Percentiles rank a stretch among this genome's conserved stretches.
Evolutionary conservation across 2,797 vertebrate species (phyloP).

Genomic region (Sebastes wilsoni): DNA sequence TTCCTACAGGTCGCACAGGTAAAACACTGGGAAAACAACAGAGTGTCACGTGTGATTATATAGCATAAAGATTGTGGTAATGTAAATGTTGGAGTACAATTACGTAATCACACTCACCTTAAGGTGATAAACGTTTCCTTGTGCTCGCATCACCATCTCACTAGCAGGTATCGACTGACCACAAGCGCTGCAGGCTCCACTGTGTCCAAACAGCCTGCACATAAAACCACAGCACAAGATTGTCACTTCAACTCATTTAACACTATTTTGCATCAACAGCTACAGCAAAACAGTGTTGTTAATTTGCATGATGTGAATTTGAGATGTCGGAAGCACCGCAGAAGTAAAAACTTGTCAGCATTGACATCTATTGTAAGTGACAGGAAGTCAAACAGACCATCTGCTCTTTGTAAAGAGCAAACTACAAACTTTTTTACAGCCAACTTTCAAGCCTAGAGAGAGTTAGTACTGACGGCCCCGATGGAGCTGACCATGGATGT

Average conservation of each 20-base stretch:
- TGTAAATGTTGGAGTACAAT: no score
- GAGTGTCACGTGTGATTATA: neutral
- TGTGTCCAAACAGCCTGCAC: conserved; percentile 85
- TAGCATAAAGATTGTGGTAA: neutral
- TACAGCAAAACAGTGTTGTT: neutral
- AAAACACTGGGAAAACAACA: conserved; percentile 78
- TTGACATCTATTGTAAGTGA: neutral
- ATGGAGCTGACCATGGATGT: no score
- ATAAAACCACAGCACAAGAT: neutral
- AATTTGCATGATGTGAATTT: neutral
- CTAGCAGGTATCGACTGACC: conserved; percentile 86
- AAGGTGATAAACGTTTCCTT: conserved; percentile 85
- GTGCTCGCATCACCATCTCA: conserved; percentile 88
- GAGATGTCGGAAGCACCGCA: neutral
- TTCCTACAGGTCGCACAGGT: conserved; percentile 85
- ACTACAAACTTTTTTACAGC: neutral
- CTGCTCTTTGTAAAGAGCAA: neutral
- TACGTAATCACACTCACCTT: conserved; percentile 72
- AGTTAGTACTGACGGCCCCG: neutral
- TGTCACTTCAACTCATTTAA: neutral
- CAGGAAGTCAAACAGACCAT: neutral
- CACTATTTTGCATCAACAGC: neutral
- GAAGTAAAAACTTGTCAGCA: neutral
- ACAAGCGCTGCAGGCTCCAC: conserved; percentile 85
- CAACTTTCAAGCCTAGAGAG: neutral